Evolutionary conservation across 2,888 invertebrate genomes (phyloP).

Genomic region (Brachypterus glaber): DNA sequence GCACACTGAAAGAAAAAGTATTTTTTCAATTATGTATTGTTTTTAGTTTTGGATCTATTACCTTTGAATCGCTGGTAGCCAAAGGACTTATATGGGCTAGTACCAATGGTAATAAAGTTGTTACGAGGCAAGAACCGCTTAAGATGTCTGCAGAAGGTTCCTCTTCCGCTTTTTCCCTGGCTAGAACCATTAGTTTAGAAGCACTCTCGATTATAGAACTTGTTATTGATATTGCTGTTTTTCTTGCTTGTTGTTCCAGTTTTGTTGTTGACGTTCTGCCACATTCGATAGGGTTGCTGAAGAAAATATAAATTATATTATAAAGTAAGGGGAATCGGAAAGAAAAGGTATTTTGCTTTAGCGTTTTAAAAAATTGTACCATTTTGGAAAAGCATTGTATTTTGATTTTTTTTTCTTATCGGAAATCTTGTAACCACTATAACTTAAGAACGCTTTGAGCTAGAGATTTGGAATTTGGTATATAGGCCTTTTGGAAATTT

Average conservation of each 20-base stretch:
- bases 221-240: constrained; percentile 65
- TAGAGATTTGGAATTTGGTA: no score
- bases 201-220: constrained; percentile 68
- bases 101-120: constrained; percentile 71
- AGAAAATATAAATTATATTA: constrained; percentile 22
- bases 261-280: constrained; percentile 34
- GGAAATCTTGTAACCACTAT: no score
- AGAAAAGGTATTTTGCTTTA: no score
- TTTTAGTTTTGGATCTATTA: constrained; percentile 35
- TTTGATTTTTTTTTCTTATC: no score
- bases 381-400: no score
- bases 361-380: background rate
- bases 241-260: constrained; percentile 49
- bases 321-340: no score
- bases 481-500: no score
- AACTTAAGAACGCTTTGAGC: no score
- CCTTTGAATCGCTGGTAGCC: constrained; percentile 72
- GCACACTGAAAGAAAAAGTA: constrained; percentile 52
- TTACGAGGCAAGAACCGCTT: constrained; percentile 53
- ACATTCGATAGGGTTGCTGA: constrained; percentile 38
- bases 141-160: constrained; percentile 46
- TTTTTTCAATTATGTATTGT: no score
- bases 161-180: constrained; percentile 62
- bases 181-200: constrained; percentile 65
- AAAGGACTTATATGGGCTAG: constrained; percentile 79